phyloP scores from a whole-genome alignment of 2,888 invertebrate genomes.

The Leptinotarsa juncta region DNA sequence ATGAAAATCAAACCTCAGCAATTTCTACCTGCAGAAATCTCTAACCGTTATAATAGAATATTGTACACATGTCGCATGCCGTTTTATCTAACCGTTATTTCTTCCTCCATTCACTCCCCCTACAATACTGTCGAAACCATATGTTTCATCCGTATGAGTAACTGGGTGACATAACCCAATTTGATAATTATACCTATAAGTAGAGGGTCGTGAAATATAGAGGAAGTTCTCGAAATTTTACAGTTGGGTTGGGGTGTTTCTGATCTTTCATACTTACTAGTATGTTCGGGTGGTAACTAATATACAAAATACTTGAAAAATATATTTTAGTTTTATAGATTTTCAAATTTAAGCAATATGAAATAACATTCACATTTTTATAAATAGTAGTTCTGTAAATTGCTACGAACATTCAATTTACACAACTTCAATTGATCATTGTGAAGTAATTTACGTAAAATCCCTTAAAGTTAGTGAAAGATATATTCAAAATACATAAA shows the following conservation, averaged over 20 bases:
- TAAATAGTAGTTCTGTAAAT: no score
- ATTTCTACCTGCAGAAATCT: slow-evolving; percentile 31
- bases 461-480: no score
- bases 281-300: neutral
- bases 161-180: slow-evolving; percentile 33
- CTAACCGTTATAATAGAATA: slow-evolving; percentile 45
- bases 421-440: no score
- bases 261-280: neutral
- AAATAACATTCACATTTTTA: no score
- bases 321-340: no score
- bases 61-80: slow-evolving; percentile 43
- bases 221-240: slow-evolving; percentile 2
- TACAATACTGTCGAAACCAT: slow-evolving; percentile 28
- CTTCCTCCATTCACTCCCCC: slow-evolving; percentile 26
- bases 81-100: slow-evolving; percentile 50
- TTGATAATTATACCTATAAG: slow-evolving; percentile 30
- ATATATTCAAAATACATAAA: no score
- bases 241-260: neutral
- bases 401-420: no score
- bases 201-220: slow-evolving; percentile 21
- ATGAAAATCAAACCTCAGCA: slow-evolving; percentile 16
- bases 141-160: slow-evolving; percentile 30
- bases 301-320: no score
- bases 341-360: no score
- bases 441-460: no score